A percentile compares a stretch with the other conserved stretches of the same genome.
Conservation (phyloP, 2,888 invertebrate species). For the Amphimallon solstitiale region DNA sequence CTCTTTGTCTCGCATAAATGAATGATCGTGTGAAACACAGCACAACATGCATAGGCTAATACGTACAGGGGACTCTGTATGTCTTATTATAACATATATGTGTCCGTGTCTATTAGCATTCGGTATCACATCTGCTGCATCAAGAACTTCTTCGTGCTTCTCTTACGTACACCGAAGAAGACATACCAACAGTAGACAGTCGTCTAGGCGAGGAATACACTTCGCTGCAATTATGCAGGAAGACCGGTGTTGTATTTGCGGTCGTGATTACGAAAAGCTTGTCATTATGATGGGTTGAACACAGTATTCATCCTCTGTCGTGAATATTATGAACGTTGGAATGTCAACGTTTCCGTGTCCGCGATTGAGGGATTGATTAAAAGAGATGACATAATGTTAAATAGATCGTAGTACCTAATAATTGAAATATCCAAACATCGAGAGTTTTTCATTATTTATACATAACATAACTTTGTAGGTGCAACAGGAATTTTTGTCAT, state of each 20-base stretch:
- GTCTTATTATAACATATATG: constrained; percentile 2
- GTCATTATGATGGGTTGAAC: constrained; percentile 19
- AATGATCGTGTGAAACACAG: constrained; percentile 11
- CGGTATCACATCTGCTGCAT: constrained; percentile 1
- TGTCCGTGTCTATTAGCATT: no score
- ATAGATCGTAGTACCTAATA: no score
- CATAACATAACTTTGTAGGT: no score
- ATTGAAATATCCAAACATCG: no score
- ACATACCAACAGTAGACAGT: neutral
- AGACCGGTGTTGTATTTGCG: constrained; percentile 5
- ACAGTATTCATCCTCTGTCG: neutral
- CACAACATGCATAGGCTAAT: neutral
- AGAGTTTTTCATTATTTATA: no score
- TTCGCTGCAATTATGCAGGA: constrained; percentile 14
- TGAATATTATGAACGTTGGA: neutral
- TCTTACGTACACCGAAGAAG: neutral
- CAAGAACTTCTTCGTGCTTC: neutral
- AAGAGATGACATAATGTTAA: no score
- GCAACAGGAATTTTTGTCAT: no score
- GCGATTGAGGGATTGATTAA: no score
- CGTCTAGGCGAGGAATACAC: constrained; percentile 8
- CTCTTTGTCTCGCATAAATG: constrained; percentile 1
- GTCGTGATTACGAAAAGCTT: constrained; percentile 22
- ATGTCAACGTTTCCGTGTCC: neutral
- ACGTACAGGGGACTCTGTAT: neutral